These are phyloP conservation scores for Microchrysa polita DNA, from an alignment of 2,888 invertebrate genomes.

Conservation along the genomic window DNA sequence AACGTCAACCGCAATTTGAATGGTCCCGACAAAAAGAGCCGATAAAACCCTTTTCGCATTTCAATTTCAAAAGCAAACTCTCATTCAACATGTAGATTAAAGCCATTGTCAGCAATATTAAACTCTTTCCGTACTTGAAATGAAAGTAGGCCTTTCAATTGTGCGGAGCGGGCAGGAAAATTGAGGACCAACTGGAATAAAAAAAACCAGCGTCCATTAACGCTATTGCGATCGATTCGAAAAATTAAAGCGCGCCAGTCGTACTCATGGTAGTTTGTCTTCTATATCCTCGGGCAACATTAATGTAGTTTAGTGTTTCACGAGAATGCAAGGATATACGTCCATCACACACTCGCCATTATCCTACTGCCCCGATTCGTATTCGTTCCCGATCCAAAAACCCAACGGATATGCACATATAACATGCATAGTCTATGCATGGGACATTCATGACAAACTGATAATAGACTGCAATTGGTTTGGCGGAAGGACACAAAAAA, in stretches of 20 bases:
- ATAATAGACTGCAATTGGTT: constrained; percentile 16
- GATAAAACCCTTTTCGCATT: too few species aligned
- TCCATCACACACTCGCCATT: constrained; percentile 12
- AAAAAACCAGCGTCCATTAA: background rate
- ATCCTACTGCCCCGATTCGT: constrained; percentile 2
- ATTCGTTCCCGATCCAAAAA: background rate
- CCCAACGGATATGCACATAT: too few species aligned
- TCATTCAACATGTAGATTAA: background rate
- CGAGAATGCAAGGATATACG: constrained; percentile 17
- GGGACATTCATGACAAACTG: background rate
- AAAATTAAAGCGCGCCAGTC: background rate
- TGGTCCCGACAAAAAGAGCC: too few species aligned
- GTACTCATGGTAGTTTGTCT: background rate
- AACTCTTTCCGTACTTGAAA: background rate
- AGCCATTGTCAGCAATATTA: background rate
- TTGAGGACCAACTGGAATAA: background rate
- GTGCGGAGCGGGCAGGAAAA: background rate
- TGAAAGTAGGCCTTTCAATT: background rate
- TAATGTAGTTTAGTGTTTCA: constrained; percentile 26
- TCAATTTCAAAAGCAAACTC: background rate
- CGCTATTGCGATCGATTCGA: background rate
- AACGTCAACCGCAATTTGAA: too few species aligned
- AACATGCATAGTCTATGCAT: background rate
- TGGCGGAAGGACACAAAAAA: background rate
- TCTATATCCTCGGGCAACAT: constrained; percentile 7